phyloP scores from a whole-genome alignment of 2,113 vertebrate species.

The Girardinichthys multiradiatus region DNA sequence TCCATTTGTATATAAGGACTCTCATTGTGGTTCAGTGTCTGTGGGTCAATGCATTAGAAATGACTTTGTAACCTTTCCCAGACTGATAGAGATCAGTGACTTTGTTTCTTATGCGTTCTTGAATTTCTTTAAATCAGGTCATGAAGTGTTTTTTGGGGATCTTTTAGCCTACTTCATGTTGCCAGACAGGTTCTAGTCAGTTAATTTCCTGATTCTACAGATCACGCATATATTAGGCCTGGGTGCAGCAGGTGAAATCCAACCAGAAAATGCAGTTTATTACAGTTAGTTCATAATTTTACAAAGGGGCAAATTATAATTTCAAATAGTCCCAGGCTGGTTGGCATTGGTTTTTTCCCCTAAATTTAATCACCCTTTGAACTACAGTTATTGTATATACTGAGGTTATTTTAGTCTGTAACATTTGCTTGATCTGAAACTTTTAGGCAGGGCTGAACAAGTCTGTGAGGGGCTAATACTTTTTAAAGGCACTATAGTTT shows the following conservation, averaged over 20 bases:
- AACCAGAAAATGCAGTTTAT: too few species aligned
- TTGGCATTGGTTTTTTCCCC: background rate
- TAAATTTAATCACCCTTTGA: too few species aligned
- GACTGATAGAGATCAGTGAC: too few species aligned
- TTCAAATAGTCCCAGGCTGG: too few species aligned
- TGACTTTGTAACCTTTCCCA: too few species aligned
- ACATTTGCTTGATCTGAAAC: too few species aligned
- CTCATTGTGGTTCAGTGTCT: background rate
- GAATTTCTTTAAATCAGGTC: background rate
- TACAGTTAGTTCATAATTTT: background rate
- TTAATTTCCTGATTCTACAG: background rate
- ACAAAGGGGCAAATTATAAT: background rate
- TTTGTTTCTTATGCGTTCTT: background rate
- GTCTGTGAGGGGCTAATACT: background rate
- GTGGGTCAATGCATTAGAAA: too few species aligned
- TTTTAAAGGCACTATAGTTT: background rate
- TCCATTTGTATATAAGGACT: background rate
- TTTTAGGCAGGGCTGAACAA: background rate
- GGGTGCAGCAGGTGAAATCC: too few species aligned
- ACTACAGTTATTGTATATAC: too few species aligned
- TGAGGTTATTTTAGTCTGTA: background rate
- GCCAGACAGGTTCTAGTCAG: background rate
- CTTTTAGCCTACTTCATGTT: background rate
- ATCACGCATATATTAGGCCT: background rate
- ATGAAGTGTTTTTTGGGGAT: background rate